Conservation (phyloP, 1,140 invertebrate species). For the Trichomalopsis sarcophagae region DNA sequence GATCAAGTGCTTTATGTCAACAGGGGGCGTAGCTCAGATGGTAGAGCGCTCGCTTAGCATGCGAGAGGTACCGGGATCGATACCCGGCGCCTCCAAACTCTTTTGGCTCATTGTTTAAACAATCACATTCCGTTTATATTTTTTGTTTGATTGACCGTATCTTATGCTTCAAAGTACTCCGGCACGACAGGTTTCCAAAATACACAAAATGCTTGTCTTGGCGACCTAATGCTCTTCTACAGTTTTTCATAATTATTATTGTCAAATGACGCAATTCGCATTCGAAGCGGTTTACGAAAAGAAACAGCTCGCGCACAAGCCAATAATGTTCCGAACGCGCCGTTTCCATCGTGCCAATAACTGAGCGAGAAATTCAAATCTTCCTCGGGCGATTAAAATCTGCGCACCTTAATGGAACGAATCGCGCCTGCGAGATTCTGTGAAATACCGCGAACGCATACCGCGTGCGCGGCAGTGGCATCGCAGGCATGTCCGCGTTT, state of each 20-base stretch:
- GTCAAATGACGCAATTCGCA: too few relatives aligned
- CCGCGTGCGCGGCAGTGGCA: too few relatives aligned
- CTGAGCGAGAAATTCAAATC: neutral
- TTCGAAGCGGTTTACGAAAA: too few relatives aligned
- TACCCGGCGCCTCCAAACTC: slow-evolving; percentile 10
- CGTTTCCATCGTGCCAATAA: neutral
- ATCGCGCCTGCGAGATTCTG: neutral
- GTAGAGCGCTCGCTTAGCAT: slow-evolving; percentile 92
- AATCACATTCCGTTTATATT: too few relatives aligned
- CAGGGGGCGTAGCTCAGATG: slow-evolving; percentile 88
- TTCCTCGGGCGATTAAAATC: neutral
- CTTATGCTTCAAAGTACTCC: too few relatives aligned
- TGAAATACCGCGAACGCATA: neutral
- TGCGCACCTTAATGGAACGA: neutral
- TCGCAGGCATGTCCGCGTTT: too few relatives aligned
- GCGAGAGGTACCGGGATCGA: slow-evolving; percentile 90
- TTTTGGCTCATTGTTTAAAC: neutral
- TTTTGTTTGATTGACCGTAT: too few relatives aligned
- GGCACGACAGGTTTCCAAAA: too few relatives aligned
- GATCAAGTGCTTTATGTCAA: neutral
- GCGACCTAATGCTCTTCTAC: too few relatives aligned
- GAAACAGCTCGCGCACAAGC: neutral
- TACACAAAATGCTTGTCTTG: too few relatives aligned
- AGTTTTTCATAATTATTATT: too few relatives aligned
- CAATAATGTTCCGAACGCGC: neutral